These are phyloP conservation scores for Argyra leucocephala DNA, from an alignment of 2,888 invertebrate genomes.

Conservation along the genomic window DNA sequence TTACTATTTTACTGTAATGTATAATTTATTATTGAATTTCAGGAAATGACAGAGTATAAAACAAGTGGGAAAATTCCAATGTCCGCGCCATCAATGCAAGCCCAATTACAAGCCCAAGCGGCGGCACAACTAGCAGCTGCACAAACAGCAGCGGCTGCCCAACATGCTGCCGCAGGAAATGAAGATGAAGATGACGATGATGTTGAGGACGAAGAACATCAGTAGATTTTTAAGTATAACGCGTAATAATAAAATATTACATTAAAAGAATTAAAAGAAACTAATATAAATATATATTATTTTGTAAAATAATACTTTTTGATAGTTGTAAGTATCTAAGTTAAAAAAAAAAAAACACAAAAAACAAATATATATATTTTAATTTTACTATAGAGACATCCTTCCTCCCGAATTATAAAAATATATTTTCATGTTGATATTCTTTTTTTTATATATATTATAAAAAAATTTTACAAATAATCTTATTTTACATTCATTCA, in stretches of 20 bases:
- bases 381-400: neutral
- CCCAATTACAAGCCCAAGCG: slow-evolving; percentile 40
- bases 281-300: slow-evolving; percentile 7
- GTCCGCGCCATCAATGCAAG: slow-evolving; percentile 43
- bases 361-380: neutral
- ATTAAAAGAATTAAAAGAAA: neutral
- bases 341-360: neutral
- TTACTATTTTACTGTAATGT: neutral
- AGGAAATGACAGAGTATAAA: slow-evolving; percentile 46
- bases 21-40: slow-evolving; percentile 20
- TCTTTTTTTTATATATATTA: neutral
- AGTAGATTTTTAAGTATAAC: slow-evolving; percentile 41
- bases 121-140: slow-evolving; percentile 42
- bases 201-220: slow-evolving; percentile 44
- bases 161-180: slow-evolving; percentile 31
- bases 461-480: too few relatives aligned
- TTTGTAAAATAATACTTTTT: slow-evolving; percentile 5
- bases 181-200: slow-evolving; percentile 43
- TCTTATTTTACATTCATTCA: too few relatives aligned
- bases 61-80: slow-evolving; percentile 44
- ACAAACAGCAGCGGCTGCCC: slow-evolving; percentile 15
- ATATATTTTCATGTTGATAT: neutral
- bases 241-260: slow-evolving; percentile 2
- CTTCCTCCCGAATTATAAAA: neutral
- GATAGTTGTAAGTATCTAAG: neutral